Conservation (phyloP, 2,797 vertebrate species). For the Paguma larvata region DNA sequence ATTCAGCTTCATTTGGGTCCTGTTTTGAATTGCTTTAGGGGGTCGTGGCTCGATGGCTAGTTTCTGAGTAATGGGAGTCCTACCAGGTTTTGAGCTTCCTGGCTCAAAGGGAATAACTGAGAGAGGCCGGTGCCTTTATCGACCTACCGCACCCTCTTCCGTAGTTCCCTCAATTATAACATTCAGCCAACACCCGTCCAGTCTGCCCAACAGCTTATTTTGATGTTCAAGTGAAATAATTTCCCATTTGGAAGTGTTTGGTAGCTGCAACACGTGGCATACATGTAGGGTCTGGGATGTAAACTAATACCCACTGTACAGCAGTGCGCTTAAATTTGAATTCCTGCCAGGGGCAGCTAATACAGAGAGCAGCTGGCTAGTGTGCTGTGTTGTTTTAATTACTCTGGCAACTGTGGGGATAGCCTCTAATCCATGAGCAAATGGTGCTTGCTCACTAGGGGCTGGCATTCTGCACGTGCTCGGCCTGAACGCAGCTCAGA, state of each 20-base stretch:
- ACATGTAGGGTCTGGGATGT: background rate
- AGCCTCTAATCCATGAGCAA: conserved; percentile 53
- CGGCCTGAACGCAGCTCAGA: background rate
- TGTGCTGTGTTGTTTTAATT: conserved; percentile 53
- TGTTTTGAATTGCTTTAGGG: background rate
- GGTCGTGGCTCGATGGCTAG: background rate
- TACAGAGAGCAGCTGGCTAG: conserved; percentile 62
- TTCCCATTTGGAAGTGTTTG: background rate
- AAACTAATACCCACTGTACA: background rate
- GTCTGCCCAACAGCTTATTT: background rate
- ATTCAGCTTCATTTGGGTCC: background rate
- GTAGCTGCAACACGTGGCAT: background rate
- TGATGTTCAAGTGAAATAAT: background rate
- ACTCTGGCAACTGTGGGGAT: conserved; percentile 56
- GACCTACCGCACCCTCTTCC: background rate
- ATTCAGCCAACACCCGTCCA: background rate
- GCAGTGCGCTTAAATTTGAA: conserved; percentile 37
- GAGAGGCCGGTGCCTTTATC: conserved; percentile 1
- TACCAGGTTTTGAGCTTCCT: background rate
- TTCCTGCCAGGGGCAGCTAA: conserved; percentile 57
- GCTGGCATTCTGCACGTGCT: conserved; percentile 11
- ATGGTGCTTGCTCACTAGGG: background rate
- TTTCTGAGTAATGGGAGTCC: background rate
- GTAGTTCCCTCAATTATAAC: conserved; percentile 24
- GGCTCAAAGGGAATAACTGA: background rate